These are phyloP conservation scores for Itoplectis maculator DNA, from an alignment of 2,888 invertebrate genomes.

Conservation along the genomic window DNA sequence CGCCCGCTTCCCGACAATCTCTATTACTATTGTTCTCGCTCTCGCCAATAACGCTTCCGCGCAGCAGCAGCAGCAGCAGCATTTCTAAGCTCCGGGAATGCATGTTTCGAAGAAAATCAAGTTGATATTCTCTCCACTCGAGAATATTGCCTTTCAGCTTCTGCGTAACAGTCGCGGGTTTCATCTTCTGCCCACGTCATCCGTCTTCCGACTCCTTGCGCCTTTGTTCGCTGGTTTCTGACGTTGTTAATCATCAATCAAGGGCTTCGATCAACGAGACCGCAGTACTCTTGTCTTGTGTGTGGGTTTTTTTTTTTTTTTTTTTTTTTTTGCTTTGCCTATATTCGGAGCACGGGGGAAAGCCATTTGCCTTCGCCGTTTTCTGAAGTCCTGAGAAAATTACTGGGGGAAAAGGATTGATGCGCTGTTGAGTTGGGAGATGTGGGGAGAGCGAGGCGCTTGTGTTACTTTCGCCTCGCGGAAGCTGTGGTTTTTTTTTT, in stretches of 20 bases:
- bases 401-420: neutral
- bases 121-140: constrained; percentile 40
- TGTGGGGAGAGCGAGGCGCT: neutral
- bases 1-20: constrained; percentile 59
- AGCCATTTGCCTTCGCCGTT: neutral
- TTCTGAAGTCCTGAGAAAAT: neutral
- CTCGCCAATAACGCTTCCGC: constrained; percentile 59
- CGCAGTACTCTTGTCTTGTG: too few relatives aligned
- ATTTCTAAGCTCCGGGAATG: constrained; percentile 50
- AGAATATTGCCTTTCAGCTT: constrained; percentile 32
- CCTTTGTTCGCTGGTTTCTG: constrained; percentile 12
- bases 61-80: too few relatives aligned
- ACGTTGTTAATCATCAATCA: constrained; percentile 50
- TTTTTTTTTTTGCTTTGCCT: neutral
- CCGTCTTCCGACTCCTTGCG: constrained; percentile 39
- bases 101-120: constrained; percentile 49
- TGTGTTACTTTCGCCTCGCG: neutral
- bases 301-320: constrained; percentile 6
- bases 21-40: constrained; percentile 67
- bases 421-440: neutral
- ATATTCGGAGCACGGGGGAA: neutral
- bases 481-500: neutral
- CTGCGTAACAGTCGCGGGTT: constrained; percentile 24
- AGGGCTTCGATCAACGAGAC: constrained; percentile 42
- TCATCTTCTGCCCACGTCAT: constrained; percentile 39